These are phyloP conservation scores for Grallaria varia DNA, from an alignment of 2,113 vertebrate species.

Conservation along the genomic window DNA sequence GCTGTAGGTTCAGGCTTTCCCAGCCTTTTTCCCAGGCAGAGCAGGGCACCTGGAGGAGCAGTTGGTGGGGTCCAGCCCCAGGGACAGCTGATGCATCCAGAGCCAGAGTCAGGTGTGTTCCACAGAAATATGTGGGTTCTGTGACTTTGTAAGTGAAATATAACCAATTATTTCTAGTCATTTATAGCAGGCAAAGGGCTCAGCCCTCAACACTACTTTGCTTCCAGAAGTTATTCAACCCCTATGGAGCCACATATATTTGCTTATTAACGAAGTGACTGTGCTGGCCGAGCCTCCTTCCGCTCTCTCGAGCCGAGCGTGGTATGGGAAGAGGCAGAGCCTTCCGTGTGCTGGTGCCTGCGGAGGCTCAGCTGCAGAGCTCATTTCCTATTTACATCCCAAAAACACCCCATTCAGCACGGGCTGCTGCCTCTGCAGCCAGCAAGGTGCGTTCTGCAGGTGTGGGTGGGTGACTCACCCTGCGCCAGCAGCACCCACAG, in stretches of 20 bases:
- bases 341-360: not conserved
- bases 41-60: not conserved
- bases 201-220: not conserved
- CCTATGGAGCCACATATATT: conserved; percentile 48
- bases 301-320: not conserved
- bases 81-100: not conserved
- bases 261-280: conserved; percentile 26
- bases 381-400: conserved; percentile 27
- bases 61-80: not conserved
- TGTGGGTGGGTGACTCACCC: conserved; percentile 18
- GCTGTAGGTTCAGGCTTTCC: not conserved
- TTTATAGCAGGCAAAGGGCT: not conserved
- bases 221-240: conserved; percentile 34
- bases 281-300: not conserved
- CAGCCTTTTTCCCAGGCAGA: not conserved
- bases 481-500: not conserved
- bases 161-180: not conserved
- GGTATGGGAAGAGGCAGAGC: not conserved
- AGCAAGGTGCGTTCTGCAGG: not conserved
- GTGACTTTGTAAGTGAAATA: not conserved
- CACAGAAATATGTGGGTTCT: accelerated
- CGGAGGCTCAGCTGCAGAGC: not conserved
- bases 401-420: not conserved
- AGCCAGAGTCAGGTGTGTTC: not conserved
- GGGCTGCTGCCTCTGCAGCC: not conserved